Evolutionary conservation across 2,113 vertebrate genomes (phyloP).

Genomic region (Romanogobio albipinnatus): DNA sequence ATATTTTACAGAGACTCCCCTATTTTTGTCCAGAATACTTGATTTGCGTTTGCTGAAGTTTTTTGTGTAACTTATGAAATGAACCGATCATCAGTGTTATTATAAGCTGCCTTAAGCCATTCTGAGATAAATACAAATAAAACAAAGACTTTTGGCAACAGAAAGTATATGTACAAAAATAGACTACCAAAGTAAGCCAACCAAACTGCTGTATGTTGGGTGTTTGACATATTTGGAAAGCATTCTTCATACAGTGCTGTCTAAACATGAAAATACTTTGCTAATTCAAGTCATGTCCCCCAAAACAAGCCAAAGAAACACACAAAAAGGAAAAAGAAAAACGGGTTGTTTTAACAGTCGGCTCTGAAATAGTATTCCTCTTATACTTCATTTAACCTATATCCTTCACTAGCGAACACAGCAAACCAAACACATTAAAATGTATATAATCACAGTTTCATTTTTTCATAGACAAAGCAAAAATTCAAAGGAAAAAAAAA

Average conservation of each 20-base stretch:
- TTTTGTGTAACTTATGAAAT: slow-evolving; percentile 76
- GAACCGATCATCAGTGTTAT: slow-evolving; percentile 77
- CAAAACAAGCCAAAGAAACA: slow-evolving; percentile 45
- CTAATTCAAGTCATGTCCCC: slow-evolving; percentile 71
- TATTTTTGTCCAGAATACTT: slow-evolving; percentile 57
- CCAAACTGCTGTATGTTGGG: slow-evolving; percentile 65
- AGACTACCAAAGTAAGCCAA: slow-evolving; percentile 73
- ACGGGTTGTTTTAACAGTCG: slow-evolving; percentile 38
- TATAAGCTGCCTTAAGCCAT: slow-evolving; percentile 85
- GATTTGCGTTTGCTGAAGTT: slow-evolving; percentile 79
- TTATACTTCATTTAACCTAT: slow-evolving; percentile 35
- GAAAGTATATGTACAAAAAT: slow-evolving; percentile 76
- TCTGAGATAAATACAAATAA: slow-evolving; percentile 82
- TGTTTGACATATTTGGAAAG: slow-evolving; percentile 82
- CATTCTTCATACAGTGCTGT: slow-evolving; percentile 72
- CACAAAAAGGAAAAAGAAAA: background rate
- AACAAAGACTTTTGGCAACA: slow-evolving; percentile 86
- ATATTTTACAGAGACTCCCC: slow-evolving; percentile 86
- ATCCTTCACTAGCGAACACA: slow-evolving; percentile 43
- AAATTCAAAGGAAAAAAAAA: slow-evolving; percentile 39
- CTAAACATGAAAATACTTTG: slow-evolving; percentile 64
- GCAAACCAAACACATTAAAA: slow-evolving; percentile 69
- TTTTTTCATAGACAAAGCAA: slow-evolving; percentile 64
- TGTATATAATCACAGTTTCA: slow-evolving; percentile 76
- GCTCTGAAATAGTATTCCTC: slow-evolving; percentile 22